A percentile compares a stretch with the other conserved stretches of the same genome.
Evolutionary conservation across 2,113 vertebrate species (phyloP).

Genomic region (Sphyrna mokarran): DNA sequence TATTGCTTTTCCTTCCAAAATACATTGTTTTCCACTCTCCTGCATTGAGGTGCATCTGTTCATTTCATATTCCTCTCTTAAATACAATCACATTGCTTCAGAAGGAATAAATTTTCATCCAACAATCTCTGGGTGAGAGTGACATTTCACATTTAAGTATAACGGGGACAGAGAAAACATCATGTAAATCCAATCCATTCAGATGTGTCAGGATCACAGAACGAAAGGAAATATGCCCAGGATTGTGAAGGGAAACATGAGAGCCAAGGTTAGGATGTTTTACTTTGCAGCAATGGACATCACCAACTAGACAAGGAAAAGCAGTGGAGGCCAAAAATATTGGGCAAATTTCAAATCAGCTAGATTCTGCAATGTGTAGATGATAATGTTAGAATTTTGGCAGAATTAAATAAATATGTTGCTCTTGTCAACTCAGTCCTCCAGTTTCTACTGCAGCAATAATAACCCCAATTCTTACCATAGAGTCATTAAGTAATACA

Average conservation of each 20-base stretch:
- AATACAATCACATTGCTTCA: neutral
- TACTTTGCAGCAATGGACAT: no score
- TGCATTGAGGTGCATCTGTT: neutral
- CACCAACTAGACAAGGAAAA: neutral
- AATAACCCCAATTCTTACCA: no score
- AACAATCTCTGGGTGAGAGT: neutral
- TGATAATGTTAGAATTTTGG: neutral
- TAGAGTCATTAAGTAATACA: no score
- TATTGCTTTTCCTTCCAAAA: neutral
- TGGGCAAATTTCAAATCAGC: neutral
- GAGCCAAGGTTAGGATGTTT: no score
- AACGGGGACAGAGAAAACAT: neutral
- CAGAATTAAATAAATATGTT: no score
- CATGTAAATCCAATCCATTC: no score
- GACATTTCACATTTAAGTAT: neutral
- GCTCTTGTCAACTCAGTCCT: no score
- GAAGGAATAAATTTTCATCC: neutral
- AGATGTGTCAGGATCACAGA: no score
- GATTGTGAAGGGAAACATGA: no score
- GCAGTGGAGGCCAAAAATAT: neutral
- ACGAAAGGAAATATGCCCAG: no score
- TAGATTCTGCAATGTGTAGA: neutral
- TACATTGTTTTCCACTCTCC: neutral
- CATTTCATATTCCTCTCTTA: neutral
- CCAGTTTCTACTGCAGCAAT: no score